These are phyloP conservation scores for Threskiornis aethiopicus DNA, from an alignment of 2,797 vertebrate genomes.

Conservation along the genomic window DNA sequence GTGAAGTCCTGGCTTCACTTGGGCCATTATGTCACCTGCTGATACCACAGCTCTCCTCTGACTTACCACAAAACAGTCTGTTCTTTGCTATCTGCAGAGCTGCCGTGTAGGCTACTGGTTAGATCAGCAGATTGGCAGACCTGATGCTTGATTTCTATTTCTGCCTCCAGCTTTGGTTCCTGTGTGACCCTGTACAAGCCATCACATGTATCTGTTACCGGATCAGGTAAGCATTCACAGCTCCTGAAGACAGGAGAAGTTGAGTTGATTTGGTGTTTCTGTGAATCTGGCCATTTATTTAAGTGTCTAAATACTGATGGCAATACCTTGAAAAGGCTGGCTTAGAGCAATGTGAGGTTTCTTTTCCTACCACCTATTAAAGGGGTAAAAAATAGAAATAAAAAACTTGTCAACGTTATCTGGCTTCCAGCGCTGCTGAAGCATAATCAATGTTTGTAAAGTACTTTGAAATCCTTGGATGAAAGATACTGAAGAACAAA, in stretches of 20 bases:
- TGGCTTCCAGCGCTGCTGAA: background rate
- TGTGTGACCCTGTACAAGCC: background rate
- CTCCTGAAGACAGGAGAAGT: background rate
- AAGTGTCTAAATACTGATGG: background rate
- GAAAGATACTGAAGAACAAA: conserved; percentile 35
- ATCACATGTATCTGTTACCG: background rate
- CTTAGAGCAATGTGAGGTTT: background rate
- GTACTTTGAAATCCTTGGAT: conserved; percentile 16
- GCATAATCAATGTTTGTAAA: conserved; percentile 40
- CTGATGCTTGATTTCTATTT: background rate
- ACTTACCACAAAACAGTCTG: background rate
- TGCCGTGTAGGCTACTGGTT: background rate
- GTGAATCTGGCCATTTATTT: background rate
- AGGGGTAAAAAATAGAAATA: background rate
- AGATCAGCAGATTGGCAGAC: background rate
- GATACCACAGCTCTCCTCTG: background rate
- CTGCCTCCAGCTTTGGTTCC: background rate
- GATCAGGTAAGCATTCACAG: background rate
- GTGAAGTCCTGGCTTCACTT: background rate
- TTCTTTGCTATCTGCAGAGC: background rate
- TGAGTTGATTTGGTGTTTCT: background rate
- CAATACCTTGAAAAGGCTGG: background rate
- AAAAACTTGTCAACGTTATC: background rate
- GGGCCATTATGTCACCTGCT: background rate
- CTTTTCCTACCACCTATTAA: background rate